Conservation (phyloP, 2,797 vertebrate genomes). For the Lerista edwardsae region DNA sequence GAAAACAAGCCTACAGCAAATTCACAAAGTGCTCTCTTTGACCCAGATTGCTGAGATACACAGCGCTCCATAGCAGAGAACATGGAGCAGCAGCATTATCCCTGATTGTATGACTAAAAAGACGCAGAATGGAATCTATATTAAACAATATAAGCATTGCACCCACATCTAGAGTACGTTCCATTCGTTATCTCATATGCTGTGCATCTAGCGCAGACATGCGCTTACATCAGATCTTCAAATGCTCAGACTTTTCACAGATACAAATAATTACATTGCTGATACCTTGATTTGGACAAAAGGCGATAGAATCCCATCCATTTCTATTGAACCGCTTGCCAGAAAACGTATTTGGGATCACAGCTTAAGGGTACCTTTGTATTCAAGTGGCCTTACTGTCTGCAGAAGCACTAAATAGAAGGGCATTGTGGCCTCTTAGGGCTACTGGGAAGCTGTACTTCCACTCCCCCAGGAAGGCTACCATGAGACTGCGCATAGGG, state of each 20-base stretch:
- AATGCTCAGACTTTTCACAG: neutral
- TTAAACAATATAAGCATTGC: slow-evolving; percentile 2
- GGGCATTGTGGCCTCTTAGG: too few relatives aligned
- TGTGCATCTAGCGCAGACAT: neutral
- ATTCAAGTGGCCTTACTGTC: neutral
- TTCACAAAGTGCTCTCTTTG: slow-evolving; percentile 16
- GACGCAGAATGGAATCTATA: neutral
- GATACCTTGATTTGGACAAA: neutral
- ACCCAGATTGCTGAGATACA: slow-evolving; percentile 35
- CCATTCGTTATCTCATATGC: neutral
- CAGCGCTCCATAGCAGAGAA: slow-evolving; percentile 3
- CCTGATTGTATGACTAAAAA: neutral
- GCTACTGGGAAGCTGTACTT: too few relatives aligned
- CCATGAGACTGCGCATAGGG: too few relatives aligned
- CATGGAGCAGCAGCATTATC: neutral
- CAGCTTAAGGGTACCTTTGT: neutral
- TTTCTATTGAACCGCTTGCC: neutral
- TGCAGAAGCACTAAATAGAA: too few relatives aligned
- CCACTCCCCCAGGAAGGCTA: too few relatives aligned
- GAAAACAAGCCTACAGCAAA: slow-evolving; percentile 21
- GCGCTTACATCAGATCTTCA: neutral
- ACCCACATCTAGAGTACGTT: neutral
- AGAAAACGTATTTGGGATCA: neutral
- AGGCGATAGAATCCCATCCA: neutral
- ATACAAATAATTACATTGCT: neutral